Base-by-base conservation (phyloP, 1,140 invertebrate genomes). In the Anoplophora glabripennis region DNA sequence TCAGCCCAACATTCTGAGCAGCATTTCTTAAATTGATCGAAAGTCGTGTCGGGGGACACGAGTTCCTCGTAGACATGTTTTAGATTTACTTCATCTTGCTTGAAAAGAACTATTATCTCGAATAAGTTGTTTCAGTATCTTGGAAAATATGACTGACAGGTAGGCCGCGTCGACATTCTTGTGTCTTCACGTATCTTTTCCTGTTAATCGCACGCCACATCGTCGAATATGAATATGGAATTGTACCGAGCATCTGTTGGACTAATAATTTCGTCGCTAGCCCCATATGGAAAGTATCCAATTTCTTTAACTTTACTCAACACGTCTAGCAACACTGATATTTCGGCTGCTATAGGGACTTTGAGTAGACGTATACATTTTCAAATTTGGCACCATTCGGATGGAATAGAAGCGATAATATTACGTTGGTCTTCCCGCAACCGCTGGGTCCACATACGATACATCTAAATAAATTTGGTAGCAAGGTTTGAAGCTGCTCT, bases 81-180 rank as follows among this genome's bases (percentile, higher is more conserved):
- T 40, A 77, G 64, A 71, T 78, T 78, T 8, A 65, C 59, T 42
- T 73, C 69, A 72, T 77, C 76, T 69, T 77, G 76, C 64, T 71
- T 72, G 67, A 78, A 77, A 12, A 77, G 11, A 17, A 9, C 76
- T 33, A 76, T 79, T 59, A 42, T 79, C 76, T 12, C 74, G 55
- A 35, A 77, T 63, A 40, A 77, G 66, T 62, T 78, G 75, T 70
- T 78, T 78, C n/a, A 68, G 73, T 49, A 77, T 72, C 46, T 63
- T 63, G 7, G 73, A 59, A 64, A 78, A 77, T 2, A 72, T 73
- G 61, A 76, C 73, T 58, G 65, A 62, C 15, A 76, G 46, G 66
- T 72, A 77, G 63, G 73, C 59, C 36, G 38, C 12, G 21, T 28
- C 21, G 21, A 28, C 5, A 28, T 28, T 28, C 21, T 28, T 28